These are phyloP conservation scores for Parelbella ahira DNA, from an alignment of 2,888 invertebrate genomes.

Conservation along the genomic window DNA sequence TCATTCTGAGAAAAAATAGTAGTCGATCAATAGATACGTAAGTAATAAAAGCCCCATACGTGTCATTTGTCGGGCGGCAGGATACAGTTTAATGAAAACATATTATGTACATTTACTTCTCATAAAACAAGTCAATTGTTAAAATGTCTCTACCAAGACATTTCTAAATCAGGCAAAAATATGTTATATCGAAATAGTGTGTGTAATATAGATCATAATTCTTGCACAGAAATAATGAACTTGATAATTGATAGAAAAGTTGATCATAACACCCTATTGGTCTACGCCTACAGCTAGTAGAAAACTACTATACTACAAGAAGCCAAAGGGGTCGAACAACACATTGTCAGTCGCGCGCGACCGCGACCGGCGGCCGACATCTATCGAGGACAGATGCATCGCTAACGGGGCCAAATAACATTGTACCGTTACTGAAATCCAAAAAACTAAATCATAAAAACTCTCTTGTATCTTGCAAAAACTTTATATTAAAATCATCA, in stretches of 20 bases:
- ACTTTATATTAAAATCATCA: conserved; percentile 79
- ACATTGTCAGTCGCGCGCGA: conserved; percentile 54
- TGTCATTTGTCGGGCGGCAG: conserved; percentile 68
- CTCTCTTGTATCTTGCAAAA: conserved; percentile 78
- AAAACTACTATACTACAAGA: conserved; percentile 76
- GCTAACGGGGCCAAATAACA: conserved; percentile 81
- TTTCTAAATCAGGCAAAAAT: conserved; percentile 76
- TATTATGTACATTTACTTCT: conserved; percentile 74
- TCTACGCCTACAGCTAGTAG: conserved; percentile 78
- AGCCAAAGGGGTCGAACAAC: conserved; percentile 78
- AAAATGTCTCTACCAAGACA: conserved; percentile 78
- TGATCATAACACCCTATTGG: conserved; percentile 78
- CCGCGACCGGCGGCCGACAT: conserved; percentile 55
- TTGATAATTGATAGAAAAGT: conserved; percentile 77
- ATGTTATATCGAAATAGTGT: conserved; percentile 65
- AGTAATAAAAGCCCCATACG: conserved; percentile 70
- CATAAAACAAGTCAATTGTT: conserved; percentile 67
- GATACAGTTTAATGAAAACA: conserved; percentile 57
- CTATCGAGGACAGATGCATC: conserved; percentile 81
- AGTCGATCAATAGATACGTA: conserved; percentile 27
- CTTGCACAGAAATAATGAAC: conserved; percentile 77
- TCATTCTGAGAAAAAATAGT: conserved; percentile 67
- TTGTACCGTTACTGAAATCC: conserved; percentile 79
- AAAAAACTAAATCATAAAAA: conserved; percentile 81
- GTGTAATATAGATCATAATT: conserved; percentile 70